Percentiles rank a stretch among this genome's conserved stretches.
phyloP scores from a whole-genome alignment of 2,888 invertebrate species.

The Mythimna lalbum region DNA sequence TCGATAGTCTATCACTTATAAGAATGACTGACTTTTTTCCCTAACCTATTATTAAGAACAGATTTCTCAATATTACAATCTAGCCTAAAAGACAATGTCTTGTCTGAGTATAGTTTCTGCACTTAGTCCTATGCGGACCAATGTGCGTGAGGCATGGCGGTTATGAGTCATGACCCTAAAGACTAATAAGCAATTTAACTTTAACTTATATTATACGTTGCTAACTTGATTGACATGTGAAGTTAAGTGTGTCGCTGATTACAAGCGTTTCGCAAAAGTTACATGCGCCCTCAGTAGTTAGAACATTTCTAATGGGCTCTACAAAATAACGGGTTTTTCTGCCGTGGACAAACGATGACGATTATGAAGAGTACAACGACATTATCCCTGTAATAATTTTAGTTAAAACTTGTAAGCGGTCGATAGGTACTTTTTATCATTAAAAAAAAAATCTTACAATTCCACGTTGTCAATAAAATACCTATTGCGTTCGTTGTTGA shows the following conservation, averaged over 20 bases:
- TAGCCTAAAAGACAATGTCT: too few relatives aligned
- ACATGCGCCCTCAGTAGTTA: not conserved
- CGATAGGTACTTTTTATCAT: not conserved
- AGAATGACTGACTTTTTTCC: slow-evolving; percentile 12
- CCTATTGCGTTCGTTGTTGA: too few relatives aligned
- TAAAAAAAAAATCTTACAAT: not conserved
- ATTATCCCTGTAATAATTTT: not conserved
- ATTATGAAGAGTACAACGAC: not conserved
- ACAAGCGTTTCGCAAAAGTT: slow-evolving; percentile 2
- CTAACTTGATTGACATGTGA: too few relatives aligned
- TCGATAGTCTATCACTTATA: not conserved
- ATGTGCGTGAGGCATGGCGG: too few relatives aligned
- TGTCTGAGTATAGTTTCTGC: too few relatives aligned
- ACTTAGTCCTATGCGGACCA: too few relatives aligned
- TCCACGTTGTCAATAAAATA: too few relatives aligned
- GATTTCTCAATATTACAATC: too few relatives aligned
- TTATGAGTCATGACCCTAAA: too few relatives aligned
- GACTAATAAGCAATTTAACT: too few relatives aligned
- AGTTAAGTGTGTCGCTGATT: slow-evolving; percentile 9
- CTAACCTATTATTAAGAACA: too few relatives aligned
- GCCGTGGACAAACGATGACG: not conserved
- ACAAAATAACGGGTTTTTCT: not conserved
- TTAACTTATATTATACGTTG: too few relatives aligned
- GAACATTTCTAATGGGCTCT: not conserved
- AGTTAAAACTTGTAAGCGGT: not conserved